Conservation (phyloP, 1,140 invertebrate genomes). For the Gonatopus flavifemur region DNA sequence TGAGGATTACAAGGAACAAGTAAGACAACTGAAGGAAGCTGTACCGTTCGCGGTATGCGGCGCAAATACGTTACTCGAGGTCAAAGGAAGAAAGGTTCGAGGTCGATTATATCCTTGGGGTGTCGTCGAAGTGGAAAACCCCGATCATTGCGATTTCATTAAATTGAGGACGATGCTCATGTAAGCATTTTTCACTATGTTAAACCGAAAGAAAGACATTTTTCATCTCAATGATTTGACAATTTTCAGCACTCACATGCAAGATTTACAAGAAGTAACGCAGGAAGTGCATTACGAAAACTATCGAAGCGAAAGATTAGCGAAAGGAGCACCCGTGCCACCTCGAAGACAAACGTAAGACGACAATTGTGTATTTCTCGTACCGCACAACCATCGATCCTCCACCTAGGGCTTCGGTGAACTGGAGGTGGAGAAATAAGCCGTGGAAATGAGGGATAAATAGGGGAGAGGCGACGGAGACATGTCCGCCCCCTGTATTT, state of each 20-base stretch:
- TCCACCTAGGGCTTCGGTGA: too few relatives aligned
- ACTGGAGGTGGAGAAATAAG: too few relatives aligned
- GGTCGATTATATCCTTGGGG: constrained; percentile 98
- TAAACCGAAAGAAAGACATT: background rate
- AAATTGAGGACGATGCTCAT: constrained; percentile 97
- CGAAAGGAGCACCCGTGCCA: constrained; percentile 75
- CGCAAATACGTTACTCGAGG: constrained; percentile 89
- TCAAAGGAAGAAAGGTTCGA: constrained; percentile 84
- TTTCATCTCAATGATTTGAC: background rate
- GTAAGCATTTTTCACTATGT: constrained; percentile 51
- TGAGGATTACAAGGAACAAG: constrained; percentile 92
- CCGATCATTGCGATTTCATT: constrained; percentile 98
- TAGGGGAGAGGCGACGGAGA: too few relatives aligned
- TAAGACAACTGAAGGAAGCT: constrained; percentile 87
- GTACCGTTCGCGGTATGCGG: constrained; percentile 99
- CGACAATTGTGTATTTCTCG: too few relatives aligned
- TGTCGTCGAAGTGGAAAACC: constrained; percentile 98
- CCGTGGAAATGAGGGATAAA: too few relatives aligned
- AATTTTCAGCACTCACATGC: constrained; percentile 82
- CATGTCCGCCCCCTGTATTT: too few relatives aligned
- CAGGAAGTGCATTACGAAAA: constrained; percentile 97
- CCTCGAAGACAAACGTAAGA: constrained; percentile 70
- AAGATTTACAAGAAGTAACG: constrained; percentile 94
- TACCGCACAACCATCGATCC: too few relatives aligned
- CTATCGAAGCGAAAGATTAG: constrained; percentile 85